Conservation (phyloP, 2,113 vertebrate genomes). For the Pomatorhinus ruficollis region DNA sequence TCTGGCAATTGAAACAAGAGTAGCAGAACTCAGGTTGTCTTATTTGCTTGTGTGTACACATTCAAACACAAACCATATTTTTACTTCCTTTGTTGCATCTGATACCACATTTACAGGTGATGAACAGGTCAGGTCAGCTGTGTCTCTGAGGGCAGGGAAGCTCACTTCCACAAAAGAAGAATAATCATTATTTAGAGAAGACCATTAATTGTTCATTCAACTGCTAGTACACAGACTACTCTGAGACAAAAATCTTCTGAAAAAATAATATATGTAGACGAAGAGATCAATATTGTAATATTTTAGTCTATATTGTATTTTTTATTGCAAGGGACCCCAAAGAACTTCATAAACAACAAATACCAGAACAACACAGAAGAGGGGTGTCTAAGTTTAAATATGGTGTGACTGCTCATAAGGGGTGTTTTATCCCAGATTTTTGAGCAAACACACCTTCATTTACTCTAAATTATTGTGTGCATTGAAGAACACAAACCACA, state of each 20-base stretch:
- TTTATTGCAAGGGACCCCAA: not conserved
- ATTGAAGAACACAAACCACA: not conserved
- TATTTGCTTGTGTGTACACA: not conserved
- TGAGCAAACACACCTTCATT: not conserved
- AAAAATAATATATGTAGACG: not conserved
- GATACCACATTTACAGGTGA: not conserved
- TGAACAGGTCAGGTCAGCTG: not conserved
- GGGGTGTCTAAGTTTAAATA: not conserved
- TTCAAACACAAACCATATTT: not conserved
- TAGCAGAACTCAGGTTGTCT: not conserved
- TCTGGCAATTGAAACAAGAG: not conserved
- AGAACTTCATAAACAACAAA: not conserved
- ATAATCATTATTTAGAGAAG: not conserved
- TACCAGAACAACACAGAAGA: fast-evolving
- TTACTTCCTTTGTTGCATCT: not conserved
- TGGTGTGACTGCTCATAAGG: not conserved
- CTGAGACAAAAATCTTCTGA: not conserved
- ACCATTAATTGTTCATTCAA: not conserved
- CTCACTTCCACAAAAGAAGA: not conserved
- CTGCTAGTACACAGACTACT: not conserved
- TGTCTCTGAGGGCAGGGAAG: not conserved
- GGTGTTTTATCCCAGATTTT: not conserved
- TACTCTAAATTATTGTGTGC: not conserved
- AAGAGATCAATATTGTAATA: not conserved
- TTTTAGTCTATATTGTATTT: not conserved